These are phyloP conservation scores for Pandemis corylana DNA, from an alignment of 2,888 invertebrate genomes.

Conservation along the genomic window DNA sequence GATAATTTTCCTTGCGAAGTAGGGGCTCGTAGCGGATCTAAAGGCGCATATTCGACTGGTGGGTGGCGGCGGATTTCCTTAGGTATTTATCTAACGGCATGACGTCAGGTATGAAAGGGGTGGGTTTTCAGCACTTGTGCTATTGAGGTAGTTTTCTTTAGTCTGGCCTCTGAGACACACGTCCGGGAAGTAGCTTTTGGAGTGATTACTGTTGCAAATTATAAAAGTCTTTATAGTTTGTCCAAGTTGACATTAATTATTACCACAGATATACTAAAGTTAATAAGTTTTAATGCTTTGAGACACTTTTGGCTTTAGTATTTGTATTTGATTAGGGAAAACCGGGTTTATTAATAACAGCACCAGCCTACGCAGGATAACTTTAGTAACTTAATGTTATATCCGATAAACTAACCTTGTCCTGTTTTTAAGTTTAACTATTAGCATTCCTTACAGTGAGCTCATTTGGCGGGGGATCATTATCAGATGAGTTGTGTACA, in stretches of 20 bases:
- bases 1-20: background rate
- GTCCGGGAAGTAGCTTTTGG: conserved; percentile 5
- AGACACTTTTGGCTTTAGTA: background rate
- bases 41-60: conserved; percentile 18
- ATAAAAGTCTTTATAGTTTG: background rate
- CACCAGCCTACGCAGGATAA: background rate
- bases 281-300: background rate
- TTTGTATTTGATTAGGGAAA: background rate
- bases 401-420: background rate
- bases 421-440: background rate
- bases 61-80: conserved; percentile 17
- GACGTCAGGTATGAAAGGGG: conserved; percentile 40
- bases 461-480: conserved; percentile 15
- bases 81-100: conserved; percentile 32
- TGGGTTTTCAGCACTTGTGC: conserved; percentile 34
- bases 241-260: background rate
- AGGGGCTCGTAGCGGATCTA: background rate
- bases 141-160: conserved; percentile 26
- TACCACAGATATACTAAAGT: background rate
- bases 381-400: background rate
- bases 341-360: background rate
- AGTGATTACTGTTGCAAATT: background rate
- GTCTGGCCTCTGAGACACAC: conserved; percentile 27
- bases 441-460: conserved; percentile 1
- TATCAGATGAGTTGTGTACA: conserved; percentile 44